Conservation (phyloP, 2,113 vertebrate species). For the Caracal caracal region DNA sequence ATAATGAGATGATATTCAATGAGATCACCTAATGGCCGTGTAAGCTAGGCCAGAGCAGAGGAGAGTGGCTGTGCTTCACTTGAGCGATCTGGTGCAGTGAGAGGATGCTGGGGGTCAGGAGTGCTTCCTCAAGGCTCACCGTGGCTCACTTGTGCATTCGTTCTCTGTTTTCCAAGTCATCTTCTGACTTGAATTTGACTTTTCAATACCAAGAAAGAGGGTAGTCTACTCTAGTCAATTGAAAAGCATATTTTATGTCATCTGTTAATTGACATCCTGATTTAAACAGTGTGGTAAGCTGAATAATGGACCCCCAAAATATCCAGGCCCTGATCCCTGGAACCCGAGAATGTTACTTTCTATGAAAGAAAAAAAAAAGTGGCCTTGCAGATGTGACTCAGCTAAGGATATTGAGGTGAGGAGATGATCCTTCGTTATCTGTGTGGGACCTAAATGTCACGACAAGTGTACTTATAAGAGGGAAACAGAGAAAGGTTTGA, state of each 20-base stretch:
- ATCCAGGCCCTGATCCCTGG: not conserved
- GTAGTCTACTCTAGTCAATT: not conserved
- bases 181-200: not conserved
- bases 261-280: not conserved
- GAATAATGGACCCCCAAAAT: not conserved
- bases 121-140: not conserved
- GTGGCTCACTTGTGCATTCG: not conserved
- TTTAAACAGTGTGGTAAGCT: not conserved
- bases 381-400: not conserved
- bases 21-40: not conserved
- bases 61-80: not conserved
- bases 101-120: not conserved
- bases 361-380: not conserved
- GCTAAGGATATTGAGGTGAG: not conserved
- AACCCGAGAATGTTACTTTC: not conserved
- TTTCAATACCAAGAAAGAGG: not conserved
- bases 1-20: no score
- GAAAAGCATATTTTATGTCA: not conserved
- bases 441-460: not conserved
- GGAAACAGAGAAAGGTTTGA: not conserved
- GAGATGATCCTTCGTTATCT: not conserved
- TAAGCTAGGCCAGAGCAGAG: not conserved
- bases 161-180: not conserved
- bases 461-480: not conserved
- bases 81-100: fast-evolving